These are phyloP conservation scores for Channa argus DNA, from an alignment of 2,113 vertebrate species.

Conservation along the genomic window DNA sequence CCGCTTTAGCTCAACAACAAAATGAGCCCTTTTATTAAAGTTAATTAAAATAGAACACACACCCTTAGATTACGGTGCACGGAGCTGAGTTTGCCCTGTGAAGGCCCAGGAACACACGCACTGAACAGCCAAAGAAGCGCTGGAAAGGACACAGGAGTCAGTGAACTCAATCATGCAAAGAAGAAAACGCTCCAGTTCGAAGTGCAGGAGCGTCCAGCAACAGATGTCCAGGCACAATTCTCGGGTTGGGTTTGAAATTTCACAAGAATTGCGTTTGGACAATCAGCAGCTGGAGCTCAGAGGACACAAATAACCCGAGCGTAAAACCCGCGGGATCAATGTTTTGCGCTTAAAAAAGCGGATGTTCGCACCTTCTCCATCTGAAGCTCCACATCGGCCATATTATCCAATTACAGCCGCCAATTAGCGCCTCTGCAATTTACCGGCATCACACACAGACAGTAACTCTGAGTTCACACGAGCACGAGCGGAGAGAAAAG, in stretches of 20 bases:
- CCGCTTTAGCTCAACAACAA: background rate
- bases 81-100: background rate
- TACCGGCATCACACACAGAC: constrained; percentile 5
- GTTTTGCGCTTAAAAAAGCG: background rate
- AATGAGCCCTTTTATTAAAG: background rate
- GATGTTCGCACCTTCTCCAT: too few species aligned
- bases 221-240: constrained; percentile 99
- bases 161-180: background rate
- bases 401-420: constrained; percentile 47
- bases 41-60: background rate
- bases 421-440: constrained; percentile 33
- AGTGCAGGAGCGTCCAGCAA: constrained; percentile 88
- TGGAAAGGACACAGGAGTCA: too few species aligned
- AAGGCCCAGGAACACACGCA: constrained; percentile 4
- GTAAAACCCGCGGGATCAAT: background rate
- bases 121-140: background rate
- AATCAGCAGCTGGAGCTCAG: constrained; percentile 88
- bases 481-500: background rate
- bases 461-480: constrained; percentile 26
- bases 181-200: constrained; percentile 2
- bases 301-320: constrained; percentile 37
- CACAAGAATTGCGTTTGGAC: constrained; percentile 88
- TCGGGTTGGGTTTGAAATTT: constrained; percentile 88
- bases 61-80: background rate
- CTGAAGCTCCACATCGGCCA: constrained; percentile 22